phyloP scores from a whole-genome alignment of 2,888 invertebrate genomes.

The Drosophila prolongata region DNA sequence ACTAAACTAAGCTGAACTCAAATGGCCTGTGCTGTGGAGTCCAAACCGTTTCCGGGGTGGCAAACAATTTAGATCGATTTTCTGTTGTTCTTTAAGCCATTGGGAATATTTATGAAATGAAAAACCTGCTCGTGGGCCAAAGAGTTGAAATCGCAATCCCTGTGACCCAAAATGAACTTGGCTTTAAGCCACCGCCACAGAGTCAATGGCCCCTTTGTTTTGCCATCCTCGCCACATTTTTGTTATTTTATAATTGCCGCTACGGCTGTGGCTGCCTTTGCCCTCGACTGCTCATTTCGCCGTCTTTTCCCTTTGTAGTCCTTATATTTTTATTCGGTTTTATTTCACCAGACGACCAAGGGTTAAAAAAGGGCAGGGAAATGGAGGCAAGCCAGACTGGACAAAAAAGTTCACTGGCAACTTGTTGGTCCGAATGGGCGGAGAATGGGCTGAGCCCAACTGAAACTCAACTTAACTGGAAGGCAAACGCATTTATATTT shows the following conservation, averaged over 20 bases:
- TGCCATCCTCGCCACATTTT: conserved; percentile 55
- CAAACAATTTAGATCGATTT: conserved; percentile 40
- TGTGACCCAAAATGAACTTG: conserved; percentile 40
- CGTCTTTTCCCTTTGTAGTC: conserved; percentile 55
- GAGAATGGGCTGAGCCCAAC: background rate
- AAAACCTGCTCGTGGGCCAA: background rate
- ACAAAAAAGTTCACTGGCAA: conserved; percentile 5
- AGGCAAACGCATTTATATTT: conserved; percentile 70
- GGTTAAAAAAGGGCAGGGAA: conserved; percentile 9
- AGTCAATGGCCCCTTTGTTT: conserved; percentile 43
- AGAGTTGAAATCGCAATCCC: conserved; percentile 21
- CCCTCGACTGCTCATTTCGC: conserved; percentile 60
- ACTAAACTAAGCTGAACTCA: conserved; percentile 3
- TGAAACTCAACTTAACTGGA: conserved; percentile 39
- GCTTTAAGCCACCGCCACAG: conserved; percentile 20
- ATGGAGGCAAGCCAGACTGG: conserved; percentile 9
- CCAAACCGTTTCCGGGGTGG: conserved; percentile 48
- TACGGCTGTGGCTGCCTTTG: conserved; percentile 39
- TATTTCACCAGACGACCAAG: conserved; percentile 62
- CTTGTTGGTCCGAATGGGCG: conserved; percentile 11
- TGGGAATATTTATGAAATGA: conserved; percentile 32
- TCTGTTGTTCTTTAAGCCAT: conserved; percentile 13
- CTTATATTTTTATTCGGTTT: conserved; percentile 47
- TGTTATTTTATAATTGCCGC: conserved; percentile 75
- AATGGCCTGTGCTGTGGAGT: conserved; percentile 12